Evolutionary conservation across 2,797 vertebrate species (phyloP).

Genomic region (Petrocephalus schoutedeni): DNA sequence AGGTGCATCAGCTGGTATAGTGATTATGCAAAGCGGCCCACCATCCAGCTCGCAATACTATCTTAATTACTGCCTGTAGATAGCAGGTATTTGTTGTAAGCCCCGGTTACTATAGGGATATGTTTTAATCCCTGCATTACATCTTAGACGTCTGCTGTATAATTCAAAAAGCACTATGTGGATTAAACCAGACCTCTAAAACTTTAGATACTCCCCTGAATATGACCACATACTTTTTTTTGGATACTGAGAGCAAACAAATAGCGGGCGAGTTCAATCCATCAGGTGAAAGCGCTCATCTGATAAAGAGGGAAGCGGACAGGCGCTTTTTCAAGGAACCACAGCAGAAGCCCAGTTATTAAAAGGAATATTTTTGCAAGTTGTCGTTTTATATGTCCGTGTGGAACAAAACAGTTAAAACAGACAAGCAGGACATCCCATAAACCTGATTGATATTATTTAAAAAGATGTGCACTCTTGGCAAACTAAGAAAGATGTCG

Average conservation of each 20-base stretch:
- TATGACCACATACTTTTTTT: slow-evolving; percentile 53
- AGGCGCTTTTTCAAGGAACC: background rate
- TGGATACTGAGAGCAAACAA: slow-evolving; percentile 45
- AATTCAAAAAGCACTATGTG: background rate
- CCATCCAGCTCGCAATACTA: slow-evolving; percentile 55
- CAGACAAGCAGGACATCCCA: slow-evolving; percentile 59
- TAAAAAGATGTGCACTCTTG: slow-evolving; percentile 64
- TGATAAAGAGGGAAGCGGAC: slow-evolving; percentile 28
- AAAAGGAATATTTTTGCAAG: slow-evolving; percentile 53
- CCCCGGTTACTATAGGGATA: background rate
- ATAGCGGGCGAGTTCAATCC: slow-evolving; percentile 57
- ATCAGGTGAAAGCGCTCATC: slow-evolving; percentile 63
- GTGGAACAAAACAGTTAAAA: slow-evolving; percentile 52
- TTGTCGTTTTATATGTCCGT: slow-evolving; percentile 38
- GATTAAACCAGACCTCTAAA: slow-evolving; percentile 41
- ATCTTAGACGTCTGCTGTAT: background rate
- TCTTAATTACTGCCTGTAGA: background rate
- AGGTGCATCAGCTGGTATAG: slow-evolving; percentile 64
- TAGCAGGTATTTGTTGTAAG: background rate
- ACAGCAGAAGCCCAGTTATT: slow-evolving; percentile 37
- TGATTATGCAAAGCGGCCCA: slow-evolving; percentile 65
- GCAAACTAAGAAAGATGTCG: slow-evolving; percentile 60
- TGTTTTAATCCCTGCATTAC: background rate
- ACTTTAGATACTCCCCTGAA: slow-evolving; percentile 48
- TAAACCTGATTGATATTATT: slow-evolving; percentile 69